Percentiles rank a stretch among this genome's conserved stretches.
Conservation (phyloP, 2,797 vertebrate species). For the Parotocinclus haroldoi region DNA sequence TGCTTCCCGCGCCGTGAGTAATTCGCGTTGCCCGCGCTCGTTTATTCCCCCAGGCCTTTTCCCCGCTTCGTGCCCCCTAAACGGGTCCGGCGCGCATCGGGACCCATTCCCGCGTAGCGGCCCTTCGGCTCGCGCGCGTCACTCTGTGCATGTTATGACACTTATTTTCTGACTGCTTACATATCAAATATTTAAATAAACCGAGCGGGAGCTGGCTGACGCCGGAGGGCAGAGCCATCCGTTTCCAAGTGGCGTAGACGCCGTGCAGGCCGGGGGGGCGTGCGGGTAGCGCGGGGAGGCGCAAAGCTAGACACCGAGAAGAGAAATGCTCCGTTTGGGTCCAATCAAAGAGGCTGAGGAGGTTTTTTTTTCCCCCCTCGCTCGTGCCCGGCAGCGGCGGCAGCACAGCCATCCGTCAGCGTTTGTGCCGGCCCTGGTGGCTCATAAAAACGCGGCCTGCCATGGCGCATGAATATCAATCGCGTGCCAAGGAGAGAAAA, state of each 20-base stretch:
- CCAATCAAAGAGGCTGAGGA: conserved; percentile 62
- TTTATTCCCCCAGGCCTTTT: conserved; percentile 40
- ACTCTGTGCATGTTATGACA: conserved; percentile 62
- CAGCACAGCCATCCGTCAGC: conserved; percentile 65
- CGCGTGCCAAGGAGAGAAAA: conserved; percentile 54
- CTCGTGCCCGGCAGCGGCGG: conserved; percentile 55
- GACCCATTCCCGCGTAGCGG: conserved; percentile 70
- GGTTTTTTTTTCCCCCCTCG: conserved; percentile 47
- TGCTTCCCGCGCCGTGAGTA: conserved; percentile 33
- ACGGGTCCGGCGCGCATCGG: conserved; percentile 57
- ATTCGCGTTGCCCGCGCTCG: conserved; percentile 26
- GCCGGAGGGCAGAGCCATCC: conserved; percentile 39
- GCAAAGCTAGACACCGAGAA: conserved; percentile 42
- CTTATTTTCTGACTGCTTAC: conserved; percentile 77
- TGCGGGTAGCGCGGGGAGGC: conserved; percentile 41
- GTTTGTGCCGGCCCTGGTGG: conserved; percentile 66
- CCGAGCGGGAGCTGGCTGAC: conserved; percentile 54
- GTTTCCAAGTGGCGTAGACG: conserved; percentile 35
- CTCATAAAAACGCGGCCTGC: conserved; percentile 62
- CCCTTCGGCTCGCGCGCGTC: conserved; percentile 38
- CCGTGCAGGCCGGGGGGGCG: conserved; percentile 30
- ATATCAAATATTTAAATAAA: conserved; percentile 82
- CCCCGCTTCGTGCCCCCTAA: conserved; percentile 49
- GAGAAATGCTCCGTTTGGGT: conserved; percentile 65
- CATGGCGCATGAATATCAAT: conserved; percentile 59